Percentiles rank a stretch among this genome's conserved stretches.
These are phyloP conservation scores for Dolichallabes microphthalmus DNA, from an alignment of 2,113 vertebrate species.

Conservation along the genomic window DNA sequence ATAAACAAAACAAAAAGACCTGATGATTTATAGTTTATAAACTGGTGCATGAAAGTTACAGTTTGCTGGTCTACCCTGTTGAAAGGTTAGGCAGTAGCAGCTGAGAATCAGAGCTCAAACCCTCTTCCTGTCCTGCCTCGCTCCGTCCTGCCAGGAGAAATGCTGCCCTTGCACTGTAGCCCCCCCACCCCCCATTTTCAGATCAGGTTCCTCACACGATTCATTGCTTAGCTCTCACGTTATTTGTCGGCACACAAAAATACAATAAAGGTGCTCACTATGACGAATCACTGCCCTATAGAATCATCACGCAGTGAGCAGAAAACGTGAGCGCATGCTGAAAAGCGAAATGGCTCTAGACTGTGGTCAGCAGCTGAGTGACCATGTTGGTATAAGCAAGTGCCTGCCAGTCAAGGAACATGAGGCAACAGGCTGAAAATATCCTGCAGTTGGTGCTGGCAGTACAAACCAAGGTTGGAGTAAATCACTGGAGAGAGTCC, in stretches of 20 bases:
- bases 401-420: slow-evolving; percentile 64
- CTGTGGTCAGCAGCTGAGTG: slow-evolving; percentile 51
- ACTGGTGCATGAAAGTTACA: not conserved
- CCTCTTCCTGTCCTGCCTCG: slow-evolving; percentile 41
- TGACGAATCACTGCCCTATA: not conserved
- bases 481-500: slow-evolving; percentile 59
- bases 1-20: not conserved
- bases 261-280: not conserved
- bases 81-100: slow-evolving; percentile 46
- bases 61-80: not conserved
- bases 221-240: slow-evolving; percentile 3
- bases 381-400: slow-evolving; percentile 50
- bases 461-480: slow-evolving; percentile 72
- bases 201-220: slow-evolving; percentile 59
- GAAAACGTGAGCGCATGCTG: slow-evolving; percentile 5
- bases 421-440: slow-evolving; percentile 75
- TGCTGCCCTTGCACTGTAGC: slow-evolving; percentile 70
- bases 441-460: slow-evolving; percentile 73
- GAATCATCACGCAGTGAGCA: slow-evolving; percentile 5
- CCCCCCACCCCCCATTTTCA: slow-evolving; percentile 10
- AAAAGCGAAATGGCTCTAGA: slow-evolving; percentile 34
- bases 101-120: slow-evolving; percentile 59
- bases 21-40: not conserved
- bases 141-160: slow-evolving; percentile 59
- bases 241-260: not conserved